Base-by-base conservation (phyloP, 1,140 invertebrate species). In the Tyrophagus putrescentiae region DNA sequence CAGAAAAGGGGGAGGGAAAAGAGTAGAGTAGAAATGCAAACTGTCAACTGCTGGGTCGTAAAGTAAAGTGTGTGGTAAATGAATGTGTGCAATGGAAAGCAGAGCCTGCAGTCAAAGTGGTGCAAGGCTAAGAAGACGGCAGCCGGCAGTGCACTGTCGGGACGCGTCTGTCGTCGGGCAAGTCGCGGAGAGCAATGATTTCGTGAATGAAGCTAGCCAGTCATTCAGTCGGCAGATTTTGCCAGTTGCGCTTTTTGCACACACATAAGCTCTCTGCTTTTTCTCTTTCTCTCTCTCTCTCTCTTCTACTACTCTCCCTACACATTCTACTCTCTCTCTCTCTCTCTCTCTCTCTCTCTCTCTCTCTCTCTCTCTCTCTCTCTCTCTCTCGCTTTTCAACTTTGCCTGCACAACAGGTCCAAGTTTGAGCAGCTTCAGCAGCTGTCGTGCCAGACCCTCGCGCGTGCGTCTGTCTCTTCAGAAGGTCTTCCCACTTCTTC, bases 351-450 rank as follows among this genome's bases (percentile, higher is more conserved):
- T n/a, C n/a, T n/a, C n/a, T n/a, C n/a, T n/a, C n/a, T n/a, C n/a
- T n/a, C n/a, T n/a, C n/a, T n/a, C n/a, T n/a, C n/a, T n/a, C n/a
- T n/a, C n/a, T n/a, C n/a, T n/a, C n/a, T n/a, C n/a, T n/a, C n/a
- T n/a, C n/a, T n/a, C n/a, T n/a, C n/a, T n/a, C n/a, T n/a, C n/a
- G n/a, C n/a, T n/a, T n/a, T n/a, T n/a, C n/a, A n/a, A n/a, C n/a
- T n/a, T n/a, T n/a, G n/a, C n/a, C n/a, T n/a, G n/a, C n/a, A 48
- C 45, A 48, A 48, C 45, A 48, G 45, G 45, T 48, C 45, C 7
- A 25, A n/a, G n/a, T n/a, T n/a, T n/a, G n/a, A 25, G 45, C 45
- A 48, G 31, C 21, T 13, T 25, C 23, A 29, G 45, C 45, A 48
- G 45, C 45, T 48, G 45, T 48, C 45, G 45, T 48, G 45, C 45